A percentile compares a stretch with the other conserved stretches of the same genome.
Conservation (phyloP, 2,888 invertebrate genomes). For the Limnephilus marmoratus region DNA sequence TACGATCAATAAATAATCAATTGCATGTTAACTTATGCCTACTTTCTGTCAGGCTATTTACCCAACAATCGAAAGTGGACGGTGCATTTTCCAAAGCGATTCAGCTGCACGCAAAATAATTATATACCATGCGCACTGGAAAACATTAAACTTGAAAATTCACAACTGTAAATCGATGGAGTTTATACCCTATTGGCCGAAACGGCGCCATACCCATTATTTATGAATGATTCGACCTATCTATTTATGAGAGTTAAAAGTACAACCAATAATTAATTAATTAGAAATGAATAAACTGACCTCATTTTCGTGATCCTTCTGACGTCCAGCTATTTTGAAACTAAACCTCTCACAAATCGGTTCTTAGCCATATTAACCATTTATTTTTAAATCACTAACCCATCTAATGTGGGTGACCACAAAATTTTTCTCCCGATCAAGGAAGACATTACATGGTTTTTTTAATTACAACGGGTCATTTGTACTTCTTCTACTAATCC, state of each 20-base stretch:
- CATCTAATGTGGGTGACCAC: no score
- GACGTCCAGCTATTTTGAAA: not conserved
- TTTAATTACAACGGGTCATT: not conserved
- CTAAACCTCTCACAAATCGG: no score
- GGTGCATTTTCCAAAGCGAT: not conserved
- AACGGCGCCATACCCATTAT: not conserved
- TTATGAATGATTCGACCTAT: not conserved
- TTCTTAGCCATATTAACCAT: no score
- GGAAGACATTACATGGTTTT: not conserved
- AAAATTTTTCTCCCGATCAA: not conserved
- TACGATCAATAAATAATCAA: not conserved
- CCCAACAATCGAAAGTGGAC: slow-evolving; percentile 21
- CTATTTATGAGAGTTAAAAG: not conserved
- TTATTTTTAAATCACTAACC: not conserved
- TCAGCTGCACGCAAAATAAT: not conserved
- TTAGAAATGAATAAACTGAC: not conserved
- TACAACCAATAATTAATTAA: not conserved
- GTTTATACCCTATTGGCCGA: not conserved
- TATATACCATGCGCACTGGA: not conserved
- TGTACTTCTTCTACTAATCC: not conserved
- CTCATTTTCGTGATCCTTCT: not conserved
- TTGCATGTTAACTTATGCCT: slow-evolving; percentile 10
- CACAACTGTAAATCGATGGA: not conserved
- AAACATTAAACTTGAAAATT: not conserved
- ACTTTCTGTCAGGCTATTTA: not conserved